These are phyloP conservation scores for Lapara coniferarum DNA, from an alignment of 2,888 invertebrate species.

Conservation along the genomic window DNA sequence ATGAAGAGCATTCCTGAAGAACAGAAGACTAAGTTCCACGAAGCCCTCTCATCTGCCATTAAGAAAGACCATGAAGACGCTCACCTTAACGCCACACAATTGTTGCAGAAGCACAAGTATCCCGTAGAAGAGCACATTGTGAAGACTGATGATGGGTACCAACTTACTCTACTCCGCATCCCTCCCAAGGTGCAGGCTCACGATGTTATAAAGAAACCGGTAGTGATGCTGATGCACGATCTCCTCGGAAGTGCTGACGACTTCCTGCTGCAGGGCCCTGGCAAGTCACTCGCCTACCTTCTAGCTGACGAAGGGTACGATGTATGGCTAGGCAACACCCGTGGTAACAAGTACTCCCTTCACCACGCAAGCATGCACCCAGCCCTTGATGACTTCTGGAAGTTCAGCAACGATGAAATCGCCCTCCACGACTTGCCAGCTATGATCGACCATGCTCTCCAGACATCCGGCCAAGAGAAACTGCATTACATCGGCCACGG, in stretches of 20 bases:
- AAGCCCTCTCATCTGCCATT: constrained; percentile 46
- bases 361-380: constrained; percentile 67
- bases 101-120: constrained; percentile 66
- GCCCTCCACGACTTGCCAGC: constrained; percentile 72
- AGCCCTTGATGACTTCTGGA: constrained; percentile 69
- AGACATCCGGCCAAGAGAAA: constrained; percentile 59
- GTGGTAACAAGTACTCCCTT: constrained; percentile 71
- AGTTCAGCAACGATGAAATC: constrained; percentile 73
- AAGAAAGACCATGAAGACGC: constrained; percentile 49
- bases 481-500: constrained; percentile 71
- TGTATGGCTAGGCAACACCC: constrained; percentile 77
- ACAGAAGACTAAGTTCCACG: constrained; percentile 59
- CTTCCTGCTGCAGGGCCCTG: constrained; percentile 87
- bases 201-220: constrained; percentile 59
- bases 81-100: constrained; percentile 58
- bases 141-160: constrained; percentile 73
- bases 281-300: constrained; percentile 73
- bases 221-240: constrained; percentile 85
- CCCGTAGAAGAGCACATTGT: constrained; percentile 66
- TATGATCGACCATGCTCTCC: constrained; percentile 71
- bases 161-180: constrained; percentile 71
- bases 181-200: constrained; percentile 52
- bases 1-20: constrained; percentile 60
- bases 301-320: constrained; percentile 71
- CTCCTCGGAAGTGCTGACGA: constrained; percentile 86